phyloP scores from a whole-genome alignment of 2,113 vertebrate species.

The Brachypodius melanocephalos region DNA sequence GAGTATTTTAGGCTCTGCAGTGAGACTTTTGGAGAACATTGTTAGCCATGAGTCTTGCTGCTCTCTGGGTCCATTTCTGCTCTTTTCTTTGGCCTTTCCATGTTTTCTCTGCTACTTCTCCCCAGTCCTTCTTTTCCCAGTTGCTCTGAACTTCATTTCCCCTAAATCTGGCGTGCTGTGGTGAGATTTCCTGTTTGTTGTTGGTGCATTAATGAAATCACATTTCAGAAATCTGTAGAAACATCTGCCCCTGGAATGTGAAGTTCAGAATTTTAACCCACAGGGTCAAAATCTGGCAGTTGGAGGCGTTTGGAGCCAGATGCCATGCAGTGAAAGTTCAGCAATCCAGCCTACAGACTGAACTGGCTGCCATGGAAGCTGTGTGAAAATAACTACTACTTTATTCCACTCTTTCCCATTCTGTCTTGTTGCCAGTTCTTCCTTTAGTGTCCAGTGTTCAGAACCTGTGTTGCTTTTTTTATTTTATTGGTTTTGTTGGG shows the following conservation, averaged over 20 bases:
- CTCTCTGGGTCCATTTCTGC: not conserved
- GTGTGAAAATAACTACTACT: not conserved
- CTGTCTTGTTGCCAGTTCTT: not conserved
- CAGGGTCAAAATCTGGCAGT: not conserved
- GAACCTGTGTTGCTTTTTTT: not conserved
- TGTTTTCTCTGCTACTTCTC: not conserved
- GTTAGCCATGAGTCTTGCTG: fast-evolving
- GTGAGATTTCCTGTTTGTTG: not conserved
- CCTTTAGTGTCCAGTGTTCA: not conserved
- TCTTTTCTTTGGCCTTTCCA: not conserved
- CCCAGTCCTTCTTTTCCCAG: not conserved
- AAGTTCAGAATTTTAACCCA: not conserved
- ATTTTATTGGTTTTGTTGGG: not conserved
- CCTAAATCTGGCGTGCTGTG: not conserved
- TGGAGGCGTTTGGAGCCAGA: not conserved
- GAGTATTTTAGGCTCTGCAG: not conserved
- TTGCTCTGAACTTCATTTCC: not conserved
- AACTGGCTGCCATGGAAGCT: not conserved
- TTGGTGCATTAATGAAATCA: not conserved
- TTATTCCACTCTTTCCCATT: not conserved
- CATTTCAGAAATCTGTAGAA: not conserved
- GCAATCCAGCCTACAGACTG: not conserved
- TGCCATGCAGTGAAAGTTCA: not conserved
- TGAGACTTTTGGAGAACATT: not conserved
- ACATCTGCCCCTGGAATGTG: not conserved